Base-by-base conservation (phyloP, 2,797 vertebrate species). In the Cossypha heuglini region DNA sequence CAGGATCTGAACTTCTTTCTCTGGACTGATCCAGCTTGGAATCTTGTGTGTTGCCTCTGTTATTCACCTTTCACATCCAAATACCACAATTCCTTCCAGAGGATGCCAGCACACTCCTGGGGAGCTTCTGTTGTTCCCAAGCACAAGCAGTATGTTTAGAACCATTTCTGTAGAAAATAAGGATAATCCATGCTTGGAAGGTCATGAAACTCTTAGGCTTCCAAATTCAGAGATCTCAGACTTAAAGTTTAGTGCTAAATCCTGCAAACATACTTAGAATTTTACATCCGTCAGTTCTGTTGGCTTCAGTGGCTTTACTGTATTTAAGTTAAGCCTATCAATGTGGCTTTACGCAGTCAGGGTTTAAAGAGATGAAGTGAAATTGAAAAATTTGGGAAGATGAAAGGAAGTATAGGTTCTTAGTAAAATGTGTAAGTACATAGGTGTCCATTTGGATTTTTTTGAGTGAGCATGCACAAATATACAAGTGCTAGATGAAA, bases 211-310 rank as follows among this genome's bases (percentile, higher is more conserved):
- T 94, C 61, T 57, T 83, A 75, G 72, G 62, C 54, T 74, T 89
- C 72, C 64, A 92, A 86, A 90, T 83, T 96, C 49, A 85, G 84
- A 94, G 68, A 87, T 62, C 57, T 74, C 75, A 91, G 77, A n/a
- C 76, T 91, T 88, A 71, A 74, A 63, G 57, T 82, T 87, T 57
- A 87, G 54, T 79, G 33, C 11, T 67, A 86, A 94, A 59, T 89
- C 68, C 61, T 78, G 25, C 45, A 93, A 91, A 91, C 29, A 55
- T 66, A 46, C 51, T 86, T 91, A 76, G 49, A 89, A 89, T 74
- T 93, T 93, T 91, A 59, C 74, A 85, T 87, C 67, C 7, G 13
- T 58, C 31, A 64, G 24, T 80, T 76, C 55, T 93, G 59, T 67
- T 79, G 57, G 35, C 45, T 88, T 88, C 69, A 69, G 59, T 66